phyloP scores from a whole-genome alignment of 2,797 vertebrate species.

The Coilia nasus region DNA sequence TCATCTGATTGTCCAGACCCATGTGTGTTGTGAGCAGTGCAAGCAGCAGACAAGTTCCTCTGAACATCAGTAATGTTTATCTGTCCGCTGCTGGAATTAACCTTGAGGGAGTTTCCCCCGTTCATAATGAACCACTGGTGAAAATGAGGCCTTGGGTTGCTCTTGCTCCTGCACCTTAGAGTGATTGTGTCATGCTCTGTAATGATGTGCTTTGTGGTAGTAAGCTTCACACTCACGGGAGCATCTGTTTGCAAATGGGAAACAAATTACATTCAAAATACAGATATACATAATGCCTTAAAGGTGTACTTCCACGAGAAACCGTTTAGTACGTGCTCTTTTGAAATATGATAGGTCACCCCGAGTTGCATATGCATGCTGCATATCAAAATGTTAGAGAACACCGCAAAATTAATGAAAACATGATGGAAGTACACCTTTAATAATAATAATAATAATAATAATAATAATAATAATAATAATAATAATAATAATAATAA shows the following conservation, averaged over 20 bases:
- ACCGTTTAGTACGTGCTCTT: no score
- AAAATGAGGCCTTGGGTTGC: conserved; percentile 28
- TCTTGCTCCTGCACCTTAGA: conserved; percentile 29
- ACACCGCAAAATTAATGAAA: no score
- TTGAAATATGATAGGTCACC: no score
- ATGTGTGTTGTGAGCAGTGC: conserved; percentile 26
- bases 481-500: no score
- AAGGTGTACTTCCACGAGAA: no score
- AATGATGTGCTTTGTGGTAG: neutral
- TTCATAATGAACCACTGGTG: conserved; percentile 34
- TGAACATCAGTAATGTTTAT: conserved; percentile 10
- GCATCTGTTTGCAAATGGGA: conserved; percentile 34
- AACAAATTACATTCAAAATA: neutral
- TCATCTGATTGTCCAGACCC: conserved; percentile 26
- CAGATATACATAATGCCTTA: no score
- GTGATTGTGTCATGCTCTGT: conserved; percentile 12
- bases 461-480: no score
- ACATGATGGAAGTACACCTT: no score
- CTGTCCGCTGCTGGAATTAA: neutral
- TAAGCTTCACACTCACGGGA: conserved; percentile 38
- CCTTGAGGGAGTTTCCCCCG: neutral
- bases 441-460: no score
- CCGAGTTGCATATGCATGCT: no score
- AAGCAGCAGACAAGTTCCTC: conserved; percentile 27
- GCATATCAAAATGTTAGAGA: no score